Evolutionary conservation across 2,888 invertebrate species (phyloP).

Genomic region (Lasioglossum leucozonium): DNA sequence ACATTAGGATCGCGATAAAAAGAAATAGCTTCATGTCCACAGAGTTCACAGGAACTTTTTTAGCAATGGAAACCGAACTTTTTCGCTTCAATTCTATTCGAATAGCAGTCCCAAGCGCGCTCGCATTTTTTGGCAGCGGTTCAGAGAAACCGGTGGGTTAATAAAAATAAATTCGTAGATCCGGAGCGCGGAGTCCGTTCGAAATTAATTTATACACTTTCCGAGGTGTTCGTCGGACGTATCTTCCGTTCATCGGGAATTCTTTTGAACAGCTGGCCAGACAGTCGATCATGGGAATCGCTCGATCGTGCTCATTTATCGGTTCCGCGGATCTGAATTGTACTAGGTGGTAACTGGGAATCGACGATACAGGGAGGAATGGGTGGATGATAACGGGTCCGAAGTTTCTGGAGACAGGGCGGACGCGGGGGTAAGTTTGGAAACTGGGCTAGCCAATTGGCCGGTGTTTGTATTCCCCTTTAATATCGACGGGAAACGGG

Average conservation of each 20-base stretch:
- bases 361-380: conserved; percentile 35
- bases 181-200: background rate
- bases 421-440: conserved; percentile 24
- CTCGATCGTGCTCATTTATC: conserved; percentile 44
- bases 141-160: background rate
- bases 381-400: conserved; percentile 15
- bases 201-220: background rate
- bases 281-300: conserved; percentile 13
- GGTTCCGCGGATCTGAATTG: conserved; percentile 35
- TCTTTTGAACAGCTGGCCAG: background rate
- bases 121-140: background rate
- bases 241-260: background rate
- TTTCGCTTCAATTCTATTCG: background rate
- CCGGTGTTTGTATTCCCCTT: conserved; percentile 19
- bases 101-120: background rate
- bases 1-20: background rate
- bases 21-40: background rate
- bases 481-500: conserved; percentile 29
- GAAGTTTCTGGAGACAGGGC: conserved; percentile 13
- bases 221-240: background rate
- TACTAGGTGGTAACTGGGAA: conserved; percentile 30
- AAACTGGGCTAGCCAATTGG: conserved; percentile 34
- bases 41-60: background rate
- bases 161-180: background rate
- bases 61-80: background rate